A percentile compares a stretch with the other conserved stretches of the same genome.
Conservation (phyloP, 2,888 invertebrate genomes). For the Drosophila cyrtoloma region DNA sequence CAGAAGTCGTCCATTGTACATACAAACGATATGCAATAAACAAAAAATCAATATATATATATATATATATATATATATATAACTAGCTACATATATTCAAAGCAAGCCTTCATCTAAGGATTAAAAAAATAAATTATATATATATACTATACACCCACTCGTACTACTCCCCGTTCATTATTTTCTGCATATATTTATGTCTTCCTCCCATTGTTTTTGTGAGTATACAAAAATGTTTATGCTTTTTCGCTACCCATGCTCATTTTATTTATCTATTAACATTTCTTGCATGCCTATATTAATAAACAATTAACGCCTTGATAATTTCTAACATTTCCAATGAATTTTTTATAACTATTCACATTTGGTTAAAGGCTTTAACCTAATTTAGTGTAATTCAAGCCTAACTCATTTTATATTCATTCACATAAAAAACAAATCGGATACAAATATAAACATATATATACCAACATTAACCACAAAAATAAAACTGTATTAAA, state of each 20-base stretch:
- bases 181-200: slow-evolving; percentile 77
- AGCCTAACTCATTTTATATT: slow-evolving; percentile 2
- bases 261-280: slow-evolving; percentile 1
- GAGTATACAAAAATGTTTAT: slow-evolving; percentile 79
- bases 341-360: slow-evolving; percentile 1
- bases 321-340: background rate
- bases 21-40: slow-evolving; percentile 50
- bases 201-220: slow-evolving; percentile 77
- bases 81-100: slow-evolving; percentile 14
- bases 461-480: slow-evolving; percentile 29
- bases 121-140: slow-evolving; percentile 29
- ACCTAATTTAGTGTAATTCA: background rate
- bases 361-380: slow-evolving; percentile 3
- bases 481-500: slow-evolving; percentile 59
- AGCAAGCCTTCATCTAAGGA: slow-evolving; percentile 41
- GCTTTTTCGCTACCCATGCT: slow-evolving; percentile 42
- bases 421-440: slow-evolving; percentile 1
- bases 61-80: slow-evolving; percentile 9
- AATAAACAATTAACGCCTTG: slow-evolving; percentile 1
- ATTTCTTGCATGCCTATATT: slow-evolving; percentile 16
- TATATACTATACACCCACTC: slow-evolving; percentile 50
- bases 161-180: slow-evolving; percentile 75
- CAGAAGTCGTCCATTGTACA: slow-evolving; percentile 64
- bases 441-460: slow-evolving; percentile 23
- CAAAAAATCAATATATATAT: slow-evolving; percentile 12